Evolutionary conservation across 2,888 invertebrate genomes (phyloP), one percentile per base, ranked within the genome.

Genomic region (Masnerella sp.): DNA sequence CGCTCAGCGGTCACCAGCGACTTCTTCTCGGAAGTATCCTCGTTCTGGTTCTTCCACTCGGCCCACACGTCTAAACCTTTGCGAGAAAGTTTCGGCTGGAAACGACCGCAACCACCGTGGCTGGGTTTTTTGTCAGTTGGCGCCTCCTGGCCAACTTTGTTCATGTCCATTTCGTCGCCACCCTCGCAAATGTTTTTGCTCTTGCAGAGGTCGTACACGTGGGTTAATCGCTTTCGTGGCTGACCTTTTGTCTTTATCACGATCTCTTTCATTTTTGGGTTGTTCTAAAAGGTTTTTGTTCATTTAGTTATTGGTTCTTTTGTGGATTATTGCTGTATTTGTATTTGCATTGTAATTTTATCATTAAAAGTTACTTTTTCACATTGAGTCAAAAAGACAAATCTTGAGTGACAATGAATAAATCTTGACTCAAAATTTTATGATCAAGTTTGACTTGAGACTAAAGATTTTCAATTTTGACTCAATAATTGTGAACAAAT

Each of bases 31-130:
- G 99, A 98, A 4, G 97, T 95, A 83, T 99, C 99, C 89, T 99
- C 99, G 88, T 99, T 99, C 0, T 96, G 93, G 87, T 98, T 95
- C 88, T 97, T 99, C 99, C 99, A 99, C 88, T 99, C 99, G 0
- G 98, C 99, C 0, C 94, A 93, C 36, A 99, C 90, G 81, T 99
- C 99, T 40, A 99, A 89, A 0, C 98, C 99, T 30, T 92, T 91
- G 65, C 98, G 90, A 70, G 96, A 90, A 52, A 99, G 95, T 58
- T 94, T 95, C 0, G 99, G 99, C 86, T 99, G 99, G 84, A 97
- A 98, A 79, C 99, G 93, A 80, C 99, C 99, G 89, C 99, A 99
- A 82, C 99, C 99, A 54, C 98, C 98, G 85, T 98, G 97, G 9
- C 92, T 91, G 79, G 91, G 91, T 86, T 91, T 92, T 90, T 92